Percentiles rank a stretch among this genome's conserved stretches.
phyloP scores from a whole-genome alignment of 2,797 vertebrate species.

The Amazona finschi region DNA sequence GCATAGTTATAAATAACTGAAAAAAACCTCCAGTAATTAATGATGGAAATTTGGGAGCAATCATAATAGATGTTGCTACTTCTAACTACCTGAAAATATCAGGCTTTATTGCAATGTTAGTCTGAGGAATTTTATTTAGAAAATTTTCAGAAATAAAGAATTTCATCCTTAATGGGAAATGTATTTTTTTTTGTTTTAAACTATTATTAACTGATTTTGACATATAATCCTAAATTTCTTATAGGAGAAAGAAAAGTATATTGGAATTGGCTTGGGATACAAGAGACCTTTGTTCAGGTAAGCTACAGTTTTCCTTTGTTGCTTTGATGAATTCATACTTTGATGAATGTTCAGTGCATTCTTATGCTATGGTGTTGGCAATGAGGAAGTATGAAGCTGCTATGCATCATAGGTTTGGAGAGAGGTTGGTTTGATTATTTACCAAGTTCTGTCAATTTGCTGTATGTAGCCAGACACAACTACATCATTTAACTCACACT shows the following conservation, averaged over 20 bases:
- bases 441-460: background rate
- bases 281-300: background rate
- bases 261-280: background rate
- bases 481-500: background rate
- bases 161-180: background rate
- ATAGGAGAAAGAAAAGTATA: background rate
- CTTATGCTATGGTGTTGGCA: background rate
- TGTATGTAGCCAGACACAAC: background rate
- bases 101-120: background rate
- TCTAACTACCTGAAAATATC: background rate
- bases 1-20: background rate
- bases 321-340: background rate
- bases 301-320: background rate
- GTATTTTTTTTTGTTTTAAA: background rate
- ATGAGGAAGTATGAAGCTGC: background rate
- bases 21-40: rapidly evolving
- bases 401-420: background rate
- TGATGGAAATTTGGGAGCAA: background rate
- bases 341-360: background rate
- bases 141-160: background rate
- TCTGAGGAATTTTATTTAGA: background rate
- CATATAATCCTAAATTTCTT: background rate
- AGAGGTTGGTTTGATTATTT: background rate
- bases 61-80: background rate
- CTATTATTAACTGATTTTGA: background rate